Evolutionary conservation across 35 echinoderm and acorn worm genomes (phyloP), one percentile per base, ranked within the genome.

Genomic region (Stichopus chloronotus): DNA sequence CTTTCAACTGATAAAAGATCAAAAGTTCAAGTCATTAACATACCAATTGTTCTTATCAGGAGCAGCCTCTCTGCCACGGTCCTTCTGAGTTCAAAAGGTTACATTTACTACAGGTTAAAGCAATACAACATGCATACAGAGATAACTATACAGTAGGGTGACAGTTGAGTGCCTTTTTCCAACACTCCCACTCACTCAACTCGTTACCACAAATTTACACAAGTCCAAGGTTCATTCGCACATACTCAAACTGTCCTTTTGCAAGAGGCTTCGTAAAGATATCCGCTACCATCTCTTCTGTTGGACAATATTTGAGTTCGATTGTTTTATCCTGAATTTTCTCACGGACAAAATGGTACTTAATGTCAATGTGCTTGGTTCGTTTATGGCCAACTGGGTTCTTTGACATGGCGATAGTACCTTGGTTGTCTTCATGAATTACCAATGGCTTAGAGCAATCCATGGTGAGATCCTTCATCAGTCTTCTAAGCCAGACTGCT

Each of bases 351-450:
- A 92, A 79, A 58, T 92, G 90, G 56, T 58, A 92, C 53, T 81
- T 23, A 3, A 92, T 92, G 78, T 92, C 77, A 63, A 92, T 92
- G 23, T 92, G 90, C 24, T 92, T 92, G 52, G 21, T 79, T 52
- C 78, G 43, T 72, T 55, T 24, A 63, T 78, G 77, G 25, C 57
- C 57, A 13, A 92, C 77, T 16, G n/a, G 90, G 17, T 81, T 78
- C 23, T 78, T 92, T 21, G 72, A 14, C 58, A 92, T 25, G 10
- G 90, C 90, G 58, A 92, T 82, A 20, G 90, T 58, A 13, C 90
- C 77, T 63, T 63, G 90, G 56, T 82, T 92, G 19, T 92, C 90
- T 58, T 57, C 90, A 82, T 57, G 58, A 5, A 92, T 22, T 11
- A 12, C 56, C 5, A 17, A 19, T 7, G 68, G 25, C 59, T 52